A percentile compares a stretch with the other conserved stretches of the same genome.
Evolutionary conservation across 2,113 vertebrate species (phyloP).

Genomic region (Limanda limanda): DNA sequence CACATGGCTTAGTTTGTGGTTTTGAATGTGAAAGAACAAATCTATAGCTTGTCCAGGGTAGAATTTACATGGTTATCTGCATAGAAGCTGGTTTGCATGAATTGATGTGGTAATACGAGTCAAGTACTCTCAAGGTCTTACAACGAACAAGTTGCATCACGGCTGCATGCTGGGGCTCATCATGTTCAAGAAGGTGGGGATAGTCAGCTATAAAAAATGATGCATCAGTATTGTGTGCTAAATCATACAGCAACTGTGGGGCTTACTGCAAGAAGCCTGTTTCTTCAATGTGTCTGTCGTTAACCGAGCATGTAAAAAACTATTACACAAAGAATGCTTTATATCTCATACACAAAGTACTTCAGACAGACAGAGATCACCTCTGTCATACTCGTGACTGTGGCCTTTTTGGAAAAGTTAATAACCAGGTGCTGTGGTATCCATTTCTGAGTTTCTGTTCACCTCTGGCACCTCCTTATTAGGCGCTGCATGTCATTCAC

Average conservation of each 20-base stretch:
- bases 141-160: slow-evolving; percentile 39
- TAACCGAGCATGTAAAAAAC: slow-evolving; percentile 16
- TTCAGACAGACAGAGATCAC: slow-evolving; percentile 29
- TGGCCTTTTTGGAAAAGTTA: slow-evolving; percentile 40
- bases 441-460: slow-evolving; percentile 42
- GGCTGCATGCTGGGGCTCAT: slow-evolving; percentile 43
- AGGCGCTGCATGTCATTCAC: slow-evolving; percentile 27
- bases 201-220: slow-evolving; percentile 11
- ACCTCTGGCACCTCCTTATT: slow-evolving; percentile 33
- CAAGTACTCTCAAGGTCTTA: slow-evolving; percentile 28
- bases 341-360: background rate
- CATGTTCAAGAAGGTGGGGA: slow-evolving; percentile 5
- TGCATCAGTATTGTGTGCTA: background rate
- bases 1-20: background rate
- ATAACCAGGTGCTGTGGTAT: slow-evolving; percentile 58
- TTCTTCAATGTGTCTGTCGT: slow-evolving; percentile 1
- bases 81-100: slow-evolving; percentile 56
- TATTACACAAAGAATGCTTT: slow-evolving; percentile 35
- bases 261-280: background rate
- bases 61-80: slow-evolving; percentile 56
- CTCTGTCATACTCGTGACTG: slow-evolving; percentile 5
- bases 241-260: slow-evolving; percentile 7
- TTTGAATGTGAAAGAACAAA: slow-evolving; percentile 10
- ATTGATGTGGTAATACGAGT: background rate
- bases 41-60: background rate